Evolutionary conservation across 2,888 invertebrate genomes (phyloP), one percentile per base, ranked within the genome.

Genomic region (Helobdella robusta): DNA sequence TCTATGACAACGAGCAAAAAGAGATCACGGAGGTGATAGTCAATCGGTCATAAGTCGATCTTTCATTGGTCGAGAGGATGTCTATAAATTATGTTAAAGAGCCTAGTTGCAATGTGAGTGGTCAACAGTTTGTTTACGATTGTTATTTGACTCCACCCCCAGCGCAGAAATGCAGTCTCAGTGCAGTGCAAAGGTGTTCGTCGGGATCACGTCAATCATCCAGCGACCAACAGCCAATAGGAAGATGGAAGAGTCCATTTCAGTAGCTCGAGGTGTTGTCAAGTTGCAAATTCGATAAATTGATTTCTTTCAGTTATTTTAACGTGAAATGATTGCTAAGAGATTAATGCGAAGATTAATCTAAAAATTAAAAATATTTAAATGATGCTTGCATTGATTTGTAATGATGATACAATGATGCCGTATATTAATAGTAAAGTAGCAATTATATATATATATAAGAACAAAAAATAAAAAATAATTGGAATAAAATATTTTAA

Each of bases 21-120:
- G 46, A 61, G 46, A 46, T 36, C n/a, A 30, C 61, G 46, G 30
- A 61, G 46, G 61, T 40, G 28, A 44, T 11, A 25, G 61, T 61
- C 61, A 61, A 61, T 61, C 36, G 61, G 61, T 61, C 61, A 61
- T n/a, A 61, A 18, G 46, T 32, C 61, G 61, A 61, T 36, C 61
- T 28, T 32, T 46, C 61, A 61, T 61, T 61, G 61, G 61, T 61
- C 40, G 36, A 35, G 36, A 23, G 28, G 46, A 32, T 61, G 32
- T 23, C 25, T 23, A 61, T 61, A 35, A 35, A 61, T 61, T 36
- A 36, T 61, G 36, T 36, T 61, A 61, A 61, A 23, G 4, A 61
- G 46, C 25, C 61, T 44, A n/a, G 6, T 5, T 44, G 28, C 23
- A 25, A 25, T 2, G 15, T 46, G 25, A 61, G 40, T 61, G 44